Percentiles rank a stretch among this genome's conserved stretches.
Conservation (phyloP, 2,888 invertebrate genomes). For the Uloborus plumipes region DNA sequence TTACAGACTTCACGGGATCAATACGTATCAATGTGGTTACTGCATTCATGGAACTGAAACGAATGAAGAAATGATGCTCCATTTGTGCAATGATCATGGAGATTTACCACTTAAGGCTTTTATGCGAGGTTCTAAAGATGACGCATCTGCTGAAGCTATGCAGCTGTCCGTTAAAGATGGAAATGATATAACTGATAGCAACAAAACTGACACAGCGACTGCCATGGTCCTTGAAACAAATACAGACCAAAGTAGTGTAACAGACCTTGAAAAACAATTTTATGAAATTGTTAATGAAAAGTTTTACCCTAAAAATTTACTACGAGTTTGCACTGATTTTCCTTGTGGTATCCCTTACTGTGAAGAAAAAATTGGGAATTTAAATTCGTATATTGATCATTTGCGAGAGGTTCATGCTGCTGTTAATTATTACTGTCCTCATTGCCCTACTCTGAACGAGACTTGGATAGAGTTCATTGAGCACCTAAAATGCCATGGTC, state of each 20-base stretch:
- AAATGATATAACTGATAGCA: too few relatives aligned
- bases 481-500: slow-evolving; percentile 48
- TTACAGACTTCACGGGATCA: slow-evolving; percentile 51
- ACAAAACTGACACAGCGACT: too few relatives aligned
- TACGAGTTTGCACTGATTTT: slow-evolving; percentile 18
- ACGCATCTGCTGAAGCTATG: slow-evolving; percentile 10
- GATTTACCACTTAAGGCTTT: slow-evolving; percentile 44
- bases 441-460: slow-evolving; percentile 29
- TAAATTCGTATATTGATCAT: slow-evolving; percentile 29
- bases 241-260: background rate
- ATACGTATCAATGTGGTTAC: slow-evolving; percentile 48
- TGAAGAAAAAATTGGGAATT: slow-evolving; percentile 14
- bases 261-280: slow-evolving; percentile 13
- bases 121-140: slow-evolving; percentile 36
- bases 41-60: slow-evolving; percentile 57
- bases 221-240: background rate
- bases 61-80: slow-evolving; percentile 50
- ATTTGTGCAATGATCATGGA: slow-evolving; percentile 40
- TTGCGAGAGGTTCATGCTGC: slow-evolving; percentile 35
- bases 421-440: slow-evolving; percentile 41
- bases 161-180: background rate
- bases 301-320: slow-evolving; percentile 31
- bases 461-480: slow-evolving; percentile 18
- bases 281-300: slow-evolving; percentile 23
- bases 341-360: slow-evolving; percentile 41